Evolutionary conservation across 2,113 vertebrate genomes (phyloP), one percentile per base, ranked within the genome.

Genomic region (Rutilus rutilus): DNA sequence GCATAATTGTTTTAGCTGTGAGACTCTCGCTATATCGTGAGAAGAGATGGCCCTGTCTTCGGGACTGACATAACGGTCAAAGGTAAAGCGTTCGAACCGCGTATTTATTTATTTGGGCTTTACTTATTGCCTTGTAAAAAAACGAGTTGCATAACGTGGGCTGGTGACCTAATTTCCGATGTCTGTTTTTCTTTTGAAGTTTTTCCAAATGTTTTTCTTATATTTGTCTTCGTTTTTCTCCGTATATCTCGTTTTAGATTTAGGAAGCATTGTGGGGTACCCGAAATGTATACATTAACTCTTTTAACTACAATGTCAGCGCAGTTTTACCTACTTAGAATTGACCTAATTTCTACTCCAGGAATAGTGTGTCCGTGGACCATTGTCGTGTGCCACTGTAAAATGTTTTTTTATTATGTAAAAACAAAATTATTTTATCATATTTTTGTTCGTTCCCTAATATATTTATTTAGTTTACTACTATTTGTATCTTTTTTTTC

Each of bases 91-190:
- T 33, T 84, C 1, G 3, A 36, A n/a, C 30, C 0, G 2, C 7
- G 65, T 64, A 6, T 42, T 59, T 42, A 33, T 60, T 39, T 1
- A 1, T 9, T 8, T 42, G 17, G 50, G 0, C 0, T 1, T 10
- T 30, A 47, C 27, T 75, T 45, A 7, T 60, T 86, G 82, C 2
- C 0, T 14, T 21, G 9, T 39, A 17, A 71, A 7, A 7, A 15
- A 8, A 3, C 59, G 2, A 71, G 33, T 95, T 95, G 86, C 90
- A 92, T 93, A 94, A 94, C 62, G 0, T 15, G 76, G 62, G 86
- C 81, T 19, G 59, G 77, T 94, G 93, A 94, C 93, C 93, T 87
- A 33, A 59, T 92, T 95, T 90, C 42, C 11, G 4, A 5, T 23
- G 83, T 5, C 47, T 33, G 33, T 57, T 52, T 64, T 59, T 5